These are phyloP conservation scores for Styela plicata DNA, from an alignment of 23 tunicate species.

Conservation along the genomic window DNA sequence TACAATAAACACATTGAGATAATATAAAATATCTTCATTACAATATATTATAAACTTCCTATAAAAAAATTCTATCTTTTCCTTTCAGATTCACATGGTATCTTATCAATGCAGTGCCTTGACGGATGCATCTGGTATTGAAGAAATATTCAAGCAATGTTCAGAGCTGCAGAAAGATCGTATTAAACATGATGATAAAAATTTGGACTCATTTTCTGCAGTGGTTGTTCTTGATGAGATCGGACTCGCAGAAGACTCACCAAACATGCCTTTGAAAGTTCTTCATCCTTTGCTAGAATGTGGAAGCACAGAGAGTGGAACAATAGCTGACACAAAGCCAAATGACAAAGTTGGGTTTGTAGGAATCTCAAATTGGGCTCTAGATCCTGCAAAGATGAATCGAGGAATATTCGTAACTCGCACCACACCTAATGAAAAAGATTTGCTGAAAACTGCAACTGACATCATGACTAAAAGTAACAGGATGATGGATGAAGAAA, in stretches of 20 bases:
- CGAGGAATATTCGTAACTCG: constrained; percentile 68
- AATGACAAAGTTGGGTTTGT: constrained; percentile 58
- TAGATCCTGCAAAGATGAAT: constrained; percentile 70
- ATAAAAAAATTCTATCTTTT: too few relatives aligned
- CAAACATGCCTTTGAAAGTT: constrained; percentile 61
- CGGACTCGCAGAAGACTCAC: constrained; percentile 69
- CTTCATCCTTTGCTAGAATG: constrained; percentile 61
- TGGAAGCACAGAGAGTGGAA: constrained; percentile 31
- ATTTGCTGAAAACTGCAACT: constrained; percentile 40
- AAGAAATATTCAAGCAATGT: constrained; percentile 48
- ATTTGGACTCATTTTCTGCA: constrained; percentile 40
- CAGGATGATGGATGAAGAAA: constrained; percentile 3
- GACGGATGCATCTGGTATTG: constrained; percentile 59
- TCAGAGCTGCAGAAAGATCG: constrained; percentile 39
- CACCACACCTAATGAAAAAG: constrained; percentile 35
- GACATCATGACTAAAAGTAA: constrained; percentile 43
- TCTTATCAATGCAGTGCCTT: constrained; percentile 71
- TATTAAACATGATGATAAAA: constrained; percentile 25
- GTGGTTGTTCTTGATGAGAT: constrained; percentile 70
- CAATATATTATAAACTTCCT: too few relatives aligned
- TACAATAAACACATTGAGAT: too few relatives aligned
- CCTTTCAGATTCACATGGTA: constrained; percentile 30
- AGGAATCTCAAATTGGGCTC: constrained; percentile 70
- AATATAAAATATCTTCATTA: too few relatives aligned
- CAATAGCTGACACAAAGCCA: constrained; percentile 8